A percentile compares a stretch with the other conserved stretches of the same genome.
Evolutionary conservation across 2,113 vertebrate species (phyloP).

Genomic region (Ceyx cyanopectus): DNA sequence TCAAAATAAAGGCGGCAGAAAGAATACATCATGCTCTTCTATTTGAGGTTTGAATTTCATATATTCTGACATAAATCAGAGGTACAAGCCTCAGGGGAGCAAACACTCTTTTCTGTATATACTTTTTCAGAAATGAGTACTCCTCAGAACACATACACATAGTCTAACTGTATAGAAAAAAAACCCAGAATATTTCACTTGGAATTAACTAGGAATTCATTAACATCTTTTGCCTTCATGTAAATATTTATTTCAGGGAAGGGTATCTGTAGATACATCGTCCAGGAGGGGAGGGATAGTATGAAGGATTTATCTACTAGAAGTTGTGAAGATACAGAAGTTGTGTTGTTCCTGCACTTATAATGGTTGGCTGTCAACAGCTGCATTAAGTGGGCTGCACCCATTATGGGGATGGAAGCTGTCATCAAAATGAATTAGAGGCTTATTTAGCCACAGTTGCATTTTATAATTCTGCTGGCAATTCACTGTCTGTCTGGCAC

Average conservation of each 20-base stretch:
- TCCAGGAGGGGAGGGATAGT: background rate
- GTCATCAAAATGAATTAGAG: conserved; percentile 77
- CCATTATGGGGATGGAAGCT: conserved; percentile 74
- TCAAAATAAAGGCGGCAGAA: background rate
- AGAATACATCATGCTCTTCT: background rate
- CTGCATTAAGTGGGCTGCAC: conserved; percentile 73
- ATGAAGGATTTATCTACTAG: conserved; percentile 26
- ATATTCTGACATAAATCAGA: background rate
- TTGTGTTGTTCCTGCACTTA: conserved; percentile 18
- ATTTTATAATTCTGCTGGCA: conserved; percentile 36
- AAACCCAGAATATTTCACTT: background rate
- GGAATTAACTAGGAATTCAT: background rate
- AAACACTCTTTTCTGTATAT: background rate
- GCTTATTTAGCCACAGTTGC: conserved; percentile 66
- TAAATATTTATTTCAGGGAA: background rate
- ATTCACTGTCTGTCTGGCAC: conserved; percentile 43
- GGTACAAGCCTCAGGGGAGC: background rate
- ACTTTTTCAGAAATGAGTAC: background rate
- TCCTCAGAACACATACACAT: background rate
- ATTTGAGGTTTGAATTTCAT: background rate
- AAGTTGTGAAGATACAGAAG: conserved; percentile 47
- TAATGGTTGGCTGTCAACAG: conserved; percentile 74
- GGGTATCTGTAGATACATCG: background rate
- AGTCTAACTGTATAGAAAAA: background rate
- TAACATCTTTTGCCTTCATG: background rate